These are phyloP conservation scores for Andricus grossulariae DNA, from an alignment of 1,140 invertebrate genomes.

Conservation along the genomic window DNA sequence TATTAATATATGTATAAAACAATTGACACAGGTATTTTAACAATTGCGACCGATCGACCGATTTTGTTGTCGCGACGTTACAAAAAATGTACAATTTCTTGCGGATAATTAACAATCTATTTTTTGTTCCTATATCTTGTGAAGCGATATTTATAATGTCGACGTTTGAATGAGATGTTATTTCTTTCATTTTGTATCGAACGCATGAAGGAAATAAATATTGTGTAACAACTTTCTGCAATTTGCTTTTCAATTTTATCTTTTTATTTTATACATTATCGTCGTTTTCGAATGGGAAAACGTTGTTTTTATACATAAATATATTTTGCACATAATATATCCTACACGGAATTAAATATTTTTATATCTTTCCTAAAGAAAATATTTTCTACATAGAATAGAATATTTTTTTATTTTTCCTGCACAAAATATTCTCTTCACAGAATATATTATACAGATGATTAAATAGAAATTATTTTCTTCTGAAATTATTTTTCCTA, in stretches of 20 bases:
- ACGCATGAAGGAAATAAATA: constrained; percentile 58
- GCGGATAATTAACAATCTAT: constrained; percentile 44
- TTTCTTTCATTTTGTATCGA: constrained; percentile 57
- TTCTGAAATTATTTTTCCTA: too few species aligned
- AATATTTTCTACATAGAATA: too few species aligned
- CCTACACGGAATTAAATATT: too few species aligned
- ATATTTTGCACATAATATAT: not conserved
- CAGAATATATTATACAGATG: too few species aligned
- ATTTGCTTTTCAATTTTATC: not conserved
- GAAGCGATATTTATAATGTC: constrained; percentile 52
- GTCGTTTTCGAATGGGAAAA: too few species aligned
- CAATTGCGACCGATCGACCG: constrained; percentile 3
- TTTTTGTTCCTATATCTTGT: constrained; percentile 51
- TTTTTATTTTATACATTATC: not conserved
- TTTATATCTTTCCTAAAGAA: too few species aligned
- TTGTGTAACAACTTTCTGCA: constrained; percentile 1
- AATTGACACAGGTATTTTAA: constrained; percentile 35
- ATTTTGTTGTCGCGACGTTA: constrained; percentile 14
- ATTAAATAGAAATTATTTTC: too few species aligned
- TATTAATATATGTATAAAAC: constrained; percentile 51
- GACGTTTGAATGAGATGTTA: constrained; percentile 50
- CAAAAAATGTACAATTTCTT: constrained; percentile 38
- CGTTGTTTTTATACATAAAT: not conserved
- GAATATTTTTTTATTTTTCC: too few species aligned
- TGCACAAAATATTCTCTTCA: too few species aligned